Conservation (phyloP, 2,888 invertebrate genomes). For the Stegana nigrithorax region DNA sequence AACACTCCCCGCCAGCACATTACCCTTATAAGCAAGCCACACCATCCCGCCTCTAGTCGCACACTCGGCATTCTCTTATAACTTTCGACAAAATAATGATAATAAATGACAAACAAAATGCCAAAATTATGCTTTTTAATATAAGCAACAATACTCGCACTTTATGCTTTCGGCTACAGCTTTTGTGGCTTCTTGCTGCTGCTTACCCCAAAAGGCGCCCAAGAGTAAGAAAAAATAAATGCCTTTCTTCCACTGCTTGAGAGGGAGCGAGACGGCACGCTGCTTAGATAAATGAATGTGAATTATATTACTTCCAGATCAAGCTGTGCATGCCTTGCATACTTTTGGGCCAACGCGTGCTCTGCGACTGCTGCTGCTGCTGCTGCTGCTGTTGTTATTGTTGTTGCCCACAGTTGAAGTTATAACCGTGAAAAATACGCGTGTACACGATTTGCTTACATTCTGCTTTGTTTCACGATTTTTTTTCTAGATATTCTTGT, state of each 20-base stretch:
- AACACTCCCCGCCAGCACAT: no score
- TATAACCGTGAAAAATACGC: slow-evolving; percentile 46
- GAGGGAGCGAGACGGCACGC: slow-evolving; percentile 45
- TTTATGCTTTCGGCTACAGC: slow-evolving; percentile 34
- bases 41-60: no score
- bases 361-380: background rate
- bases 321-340: slow-evolving; percentile 46
- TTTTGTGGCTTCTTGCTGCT: no score
- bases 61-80: no score
- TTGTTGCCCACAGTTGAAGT: slow-evolving; percentile 30
- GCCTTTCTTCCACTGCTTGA: background rate
- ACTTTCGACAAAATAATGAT: slow-evolving; percentile 53
- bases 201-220: no score
- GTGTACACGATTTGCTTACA: no score
- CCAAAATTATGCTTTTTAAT: slow-evolving; percentile 54
- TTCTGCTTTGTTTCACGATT: background rate
- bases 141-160: slow-evolving; percentile 50
- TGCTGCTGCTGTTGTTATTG: no score
- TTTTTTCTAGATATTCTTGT: background rate
- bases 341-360: slow-evolving; percentile 36
- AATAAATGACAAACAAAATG: slow-evolving; percentile 58
- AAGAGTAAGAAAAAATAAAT: background rate
- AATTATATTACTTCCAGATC: slow-evolving; percentile 33
- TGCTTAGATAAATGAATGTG: slow-evolving; percentile 56
- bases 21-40: no score